A percentile compares a stretch with the other conserved stretches of the same genome.
These are phyloP conservation scores for Diadema setosum DNA, from an alignment of 35 echinoderm and acorn worm genomes.

Conservation along the genomic window DNA sequence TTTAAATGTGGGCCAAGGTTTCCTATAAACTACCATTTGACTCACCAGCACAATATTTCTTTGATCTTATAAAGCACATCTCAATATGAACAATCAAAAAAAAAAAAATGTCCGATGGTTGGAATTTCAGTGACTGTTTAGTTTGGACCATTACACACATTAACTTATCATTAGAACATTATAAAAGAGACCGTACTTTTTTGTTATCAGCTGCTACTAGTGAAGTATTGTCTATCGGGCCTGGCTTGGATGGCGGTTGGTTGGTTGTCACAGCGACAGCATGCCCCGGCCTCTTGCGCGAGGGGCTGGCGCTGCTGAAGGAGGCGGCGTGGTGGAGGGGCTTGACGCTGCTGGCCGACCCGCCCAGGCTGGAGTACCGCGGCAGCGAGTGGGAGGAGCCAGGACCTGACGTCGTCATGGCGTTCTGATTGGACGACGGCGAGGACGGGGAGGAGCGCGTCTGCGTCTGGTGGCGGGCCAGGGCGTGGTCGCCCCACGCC, in stretches of 20 bases:
- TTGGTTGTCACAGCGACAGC: background rate
- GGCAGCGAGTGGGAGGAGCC: background rate
- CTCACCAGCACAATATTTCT: too few species aligned
- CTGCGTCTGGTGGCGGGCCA: background rate
- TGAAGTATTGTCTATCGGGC: conserved; percentile 86
- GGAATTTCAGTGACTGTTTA: too few species aligned
- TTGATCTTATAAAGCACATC: background rate
- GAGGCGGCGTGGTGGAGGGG: background rate
- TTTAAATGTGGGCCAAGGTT: too few species aligned
- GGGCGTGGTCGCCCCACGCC: background rate
- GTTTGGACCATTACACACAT: too few species aligned
- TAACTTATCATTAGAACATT: too few species aligned
- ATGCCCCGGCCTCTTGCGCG: background rate
- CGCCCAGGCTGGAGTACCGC: background rate
- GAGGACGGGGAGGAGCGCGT: background rate
- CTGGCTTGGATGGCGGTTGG: conserved; percentile 49
- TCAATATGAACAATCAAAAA: background rate
- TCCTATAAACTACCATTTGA: too few species aligned
- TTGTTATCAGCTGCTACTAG: conserved; percentile 71
- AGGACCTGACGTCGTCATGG: background rate
- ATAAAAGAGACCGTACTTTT: too few species aligned
- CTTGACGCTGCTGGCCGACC: conserved; percentile 7
- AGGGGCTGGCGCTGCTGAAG: conserved; percentile 24
- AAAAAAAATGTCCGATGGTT: background rate
- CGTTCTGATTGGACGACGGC: background rate